Percentiles rank a stretch among this genome's conserved stretches.
Evolutionary conservation across 2,888 invertebrate genomes (phyloP).

Genomic region (Fragum fragum): DNA sequence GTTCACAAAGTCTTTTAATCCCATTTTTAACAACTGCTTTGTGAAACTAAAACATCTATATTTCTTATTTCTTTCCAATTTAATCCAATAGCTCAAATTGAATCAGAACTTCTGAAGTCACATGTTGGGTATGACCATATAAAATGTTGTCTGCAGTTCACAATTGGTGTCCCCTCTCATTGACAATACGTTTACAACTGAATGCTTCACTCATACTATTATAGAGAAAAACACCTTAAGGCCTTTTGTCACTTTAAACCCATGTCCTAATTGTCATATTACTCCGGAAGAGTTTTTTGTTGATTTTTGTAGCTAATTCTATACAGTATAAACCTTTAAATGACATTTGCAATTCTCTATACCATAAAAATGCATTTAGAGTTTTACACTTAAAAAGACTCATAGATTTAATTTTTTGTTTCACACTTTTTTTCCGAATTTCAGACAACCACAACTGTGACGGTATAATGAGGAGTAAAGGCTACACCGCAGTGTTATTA

Average conservation of each 20-base stretch:
- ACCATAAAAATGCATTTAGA: not conserved
- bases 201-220: constrained; percentile 22
- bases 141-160: constrained; percentile 8
- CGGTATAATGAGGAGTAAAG: not conserved
- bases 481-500: constrained; percentile 39
- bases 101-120: constrained; percentile 11
- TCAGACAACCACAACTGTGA: too few species aligned
- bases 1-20: constrained; percentile 16
- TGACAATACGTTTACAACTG: constrained; percentile 42
- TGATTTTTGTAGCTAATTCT: too few species aligned
- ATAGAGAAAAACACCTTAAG: constrained; percentile 55
- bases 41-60: not conserved
- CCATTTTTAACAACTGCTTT: constrained; percentile 29
- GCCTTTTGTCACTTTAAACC: not conserved
- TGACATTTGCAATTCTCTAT: too few species aligned
- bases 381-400: not conserved
- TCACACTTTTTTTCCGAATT: too few species aligned
- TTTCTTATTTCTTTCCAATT: not conserved
- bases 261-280: not conserved
- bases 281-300: too few species aligned
- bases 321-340: too few species aligned
- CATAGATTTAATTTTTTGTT: too few species aligned
- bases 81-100: constrained; percentile 17
- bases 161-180: constrained; percentile 12
- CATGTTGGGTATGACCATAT: not conserved